A percentile compares a stretch with the other conserved stretches of the same genome.
These are phyloP conservation scores for Atta texana DNA, from an alignment of 1,140 invertebrate species.

Conservation along the genomic window DNA sequence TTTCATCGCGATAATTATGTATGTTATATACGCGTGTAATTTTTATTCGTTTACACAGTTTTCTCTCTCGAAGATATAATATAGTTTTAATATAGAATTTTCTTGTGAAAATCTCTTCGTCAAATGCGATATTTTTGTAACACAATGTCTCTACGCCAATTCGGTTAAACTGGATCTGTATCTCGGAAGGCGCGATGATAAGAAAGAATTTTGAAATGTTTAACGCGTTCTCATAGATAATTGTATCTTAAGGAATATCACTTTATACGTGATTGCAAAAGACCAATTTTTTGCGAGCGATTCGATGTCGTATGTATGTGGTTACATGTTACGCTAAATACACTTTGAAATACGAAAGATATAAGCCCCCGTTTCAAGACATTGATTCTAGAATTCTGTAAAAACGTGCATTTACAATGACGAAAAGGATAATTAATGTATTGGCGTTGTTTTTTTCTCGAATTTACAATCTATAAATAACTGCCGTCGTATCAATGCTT, in stretches of 20 bases:
- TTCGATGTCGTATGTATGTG: conserved; percentile 38
- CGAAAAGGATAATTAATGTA: neutral
- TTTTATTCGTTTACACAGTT: conserved; percentile 13
- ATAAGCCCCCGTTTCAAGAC: conserved; percentile 13
- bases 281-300: conserved; percentile 48
- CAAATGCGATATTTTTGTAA: conserved; percentile 49
- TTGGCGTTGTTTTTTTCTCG: neutral
- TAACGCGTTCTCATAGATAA: conserved; percentile 29
- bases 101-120: conserved; percentile 11
- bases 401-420: conserved; percentile 34
- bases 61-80: conserved; percentile 30
- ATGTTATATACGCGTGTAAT: neutral
- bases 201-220: conserved; percentile 28
- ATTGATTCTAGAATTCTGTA: neutral
- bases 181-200: conserved; percentile 26
- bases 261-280: conserved; percentile 9
- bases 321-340: conserved; percentile 27
- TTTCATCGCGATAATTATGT: conserved; percentile 13
- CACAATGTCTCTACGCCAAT: neutral
- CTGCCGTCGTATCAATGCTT: neutral
- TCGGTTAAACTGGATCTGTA: conserved; percentile 7
- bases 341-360: neutral
- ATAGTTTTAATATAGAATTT: conserved; percentile 44
- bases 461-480: conserved; percentile 30
- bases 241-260: conserved; percentile 22